phyloP scores from a whole-genome alignment of 2,888 invertebrate genomes.

The Malacosoma neustria region DNA sequence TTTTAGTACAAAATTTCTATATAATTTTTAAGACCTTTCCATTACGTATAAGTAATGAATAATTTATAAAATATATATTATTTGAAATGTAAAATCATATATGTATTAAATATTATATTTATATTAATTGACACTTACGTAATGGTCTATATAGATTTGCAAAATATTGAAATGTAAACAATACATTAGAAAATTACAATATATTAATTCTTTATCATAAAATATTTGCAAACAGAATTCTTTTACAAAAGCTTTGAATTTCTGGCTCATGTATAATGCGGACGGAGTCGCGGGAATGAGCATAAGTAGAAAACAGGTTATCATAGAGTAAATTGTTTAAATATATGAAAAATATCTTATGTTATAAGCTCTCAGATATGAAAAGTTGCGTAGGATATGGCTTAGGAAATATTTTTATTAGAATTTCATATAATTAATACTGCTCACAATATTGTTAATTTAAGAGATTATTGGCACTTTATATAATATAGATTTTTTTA shows the following conservation, averaged over 20 bases:
- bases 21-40: neutral
- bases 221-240: too few species aligned
- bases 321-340: too few species aligned
- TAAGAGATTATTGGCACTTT: too few species aligned
- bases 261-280: too few species aligned
- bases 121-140: conserved; percentile 59
- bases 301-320: neutral
- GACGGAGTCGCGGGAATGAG: neutral
- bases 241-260: too few species aligned
- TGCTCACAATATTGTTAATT: too few species aligned
- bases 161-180: conserved; percentile 19
- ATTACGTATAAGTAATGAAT: conserved; percentile 15
- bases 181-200: too few species aligned
- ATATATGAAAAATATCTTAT: too few species aligned
- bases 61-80: conserved; percentile 40
- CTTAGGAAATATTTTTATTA: conserved; percentile 26
- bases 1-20: neutral
- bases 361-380: conserved; percentile 46
- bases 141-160: conserved; percentile 46
- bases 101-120: conserved; percentile 39
- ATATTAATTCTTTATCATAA: too few species aligned
- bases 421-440: conserved; percentile 27
- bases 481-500: too few species aligned
- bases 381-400: conserved; percentile 33
- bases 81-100: conserved; percentile 30